A percentile compares a stretch with the other conserved stretches of the same genome.
phyloP scores from a whole-genome alignment of 2,888 invertebrate species.

The Brachylomia viminalis region DNA sequence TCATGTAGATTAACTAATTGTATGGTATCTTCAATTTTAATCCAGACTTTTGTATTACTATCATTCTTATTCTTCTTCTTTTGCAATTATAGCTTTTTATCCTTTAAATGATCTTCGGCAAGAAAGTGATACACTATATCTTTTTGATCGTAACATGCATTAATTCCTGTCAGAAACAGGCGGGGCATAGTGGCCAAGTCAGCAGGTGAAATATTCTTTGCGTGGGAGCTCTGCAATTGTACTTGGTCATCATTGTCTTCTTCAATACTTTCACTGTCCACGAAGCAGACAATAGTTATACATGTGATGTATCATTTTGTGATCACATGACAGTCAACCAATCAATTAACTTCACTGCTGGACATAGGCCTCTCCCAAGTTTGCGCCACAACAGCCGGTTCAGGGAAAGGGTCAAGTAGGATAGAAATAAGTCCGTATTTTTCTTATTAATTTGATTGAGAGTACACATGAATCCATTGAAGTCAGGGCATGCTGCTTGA shows the following conservation, averaged over 20 bases:
- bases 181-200: background rate
- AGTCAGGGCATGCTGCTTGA: constrained; percentile 46
- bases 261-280: constrained; percentile 34
- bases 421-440: background rate
- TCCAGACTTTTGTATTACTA: background rate
- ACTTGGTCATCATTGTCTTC: constrained; percentile 31
- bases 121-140: too few species aligned
- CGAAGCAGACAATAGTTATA: background rate
- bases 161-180: background rate
- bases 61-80: background rate
- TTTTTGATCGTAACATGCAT: background rate
- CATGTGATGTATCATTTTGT: background rate
- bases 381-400: background rate
- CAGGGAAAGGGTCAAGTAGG: background rate
- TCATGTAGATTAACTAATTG: background rate
- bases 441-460: background rate
- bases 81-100: background rate
- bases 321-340: background rate
- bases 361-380: background rate
- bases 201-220: constrained; percentile 23
- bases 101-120: background rate
- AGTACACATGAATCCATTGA: constrained; percentile 27
- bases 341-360: background rate
- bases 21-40: background rate
- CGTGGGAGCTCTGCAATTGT: constrained; percentile 28